Base-by-base conservation (phyloP, 2,797 vertebrate species). In the Anguilla obscura region DNA sequence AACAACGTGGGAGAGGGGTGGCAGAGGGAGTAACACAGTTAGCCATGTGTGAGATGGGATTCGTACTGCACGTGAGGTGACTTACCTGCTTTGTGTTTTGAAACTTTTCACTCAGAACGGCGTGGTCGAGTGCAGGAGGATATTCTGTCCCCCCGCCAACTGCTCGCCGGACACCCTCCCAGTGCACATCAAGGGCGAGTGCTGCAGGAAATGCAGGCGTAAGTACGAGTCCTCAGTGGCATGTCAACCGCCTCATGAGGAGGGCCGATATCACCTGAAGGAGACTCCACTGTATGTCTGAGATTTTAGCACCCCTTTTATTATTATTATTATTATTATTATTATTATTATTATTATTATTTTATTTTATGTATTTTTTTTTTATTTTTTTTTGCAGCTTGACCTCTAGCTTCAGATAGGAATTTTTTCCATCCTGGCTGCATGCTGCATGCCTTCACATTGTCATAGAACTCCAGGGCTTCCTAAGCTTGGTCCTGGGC, bases 161-260 rank as follows among this genome's bases (percentile, higher is more conserved):
- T 97, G 96, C 60, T 94, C 96, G 27, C 91, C 93, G 0, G 96
- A 96, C 58, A 91, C 94, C 14, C 96, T 97, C 10, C 96, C 96
- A 0, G 95, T 97, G 89, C 96, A 95, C 0, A 87, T 96, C 30
- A 86, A 92, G 0, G 92, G 91, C 76, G 94, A 96, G 88, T 97
- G 96, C 90, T 97, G 96, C 91, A 97, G 96, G 90, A 91, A 95
- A 21, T 97, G 96, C 91, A 94, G 92, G 88, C 96, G 96, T 97
- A 90, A 95, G 96, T 96, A 63, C 8, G 36, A 76, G 27, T 84
- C 82, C 36, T 27, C 36, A 40, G 12, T 52, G 79, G 48, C 80
- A 40, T 14, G 18, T 45, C 0, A 3, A 84, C 3, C 27, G 14
- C 27, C n/a, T 14, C 24, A 21, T 74, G 40, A 10, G 27, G 18